These are phyloP conservation scores for Dallia pectoralis DNA, from an alignment of 2,797 vertebrate genomes.

Conservation along the genomic window DNA sequence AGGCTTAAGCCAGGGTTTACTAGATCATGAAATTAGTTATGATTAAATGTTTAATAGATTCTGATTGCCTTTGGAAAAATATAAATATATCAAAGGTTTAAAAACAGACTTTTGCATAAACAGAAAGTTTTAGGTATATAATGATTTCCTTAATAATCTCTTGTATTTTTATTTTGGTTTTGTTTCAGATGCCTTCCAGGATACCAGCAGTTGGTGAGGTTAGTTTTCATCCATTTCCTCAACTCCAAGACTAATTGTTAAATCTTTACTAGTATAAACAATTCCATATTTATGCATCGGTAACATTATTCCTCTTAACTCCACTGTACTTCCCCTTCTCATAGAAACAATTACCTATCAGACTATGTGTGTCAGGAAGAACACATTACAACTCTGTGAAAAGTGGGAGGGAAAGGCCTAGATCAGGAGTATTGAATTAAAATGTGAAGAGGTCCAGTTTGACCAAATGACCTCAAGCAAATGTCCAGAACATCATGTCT, in stretches of 20 bases:
- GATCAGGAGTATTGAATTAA: too few species aligned
- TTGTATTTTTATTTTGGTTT: conserved; percentile 37
- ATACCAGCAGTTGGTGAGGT: conserved; percentile 99
- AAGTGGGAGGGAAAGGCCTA: not conserved
- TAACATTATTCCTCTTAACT: not conserved
- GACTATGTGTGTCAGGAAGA: conserved; percentile 45
- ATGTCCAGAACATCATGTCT: too few species aligned
- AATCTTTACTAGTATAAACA: not conserved
- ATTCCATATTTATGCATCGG: not conserved
- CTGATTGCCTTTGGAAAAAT: too few species aligned
- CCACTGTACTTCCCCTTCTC: conserved; percentile 22
- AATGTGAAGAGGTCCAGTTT: too few species aligned
- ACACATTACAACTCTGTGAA: conserved; percentile 18
- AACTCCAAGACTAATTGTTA: not conserved
- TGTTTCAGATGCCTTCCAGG: conserved; percentile 96
- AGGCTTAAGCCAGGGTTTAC: too few species aligned
- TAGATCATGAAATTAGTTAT: too few species aligned
- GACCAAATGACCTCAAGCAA: too few species aligned
- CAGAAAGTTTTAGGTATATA: too few species aligned
- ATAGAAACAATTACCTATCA: conserved; percentile 53
- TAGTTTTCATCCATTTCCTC: conserved; percentile 47
- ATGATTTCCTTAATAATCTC: too few species aligned
- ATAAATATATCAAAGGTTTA: too few species aligned
- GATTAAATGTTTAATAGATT: too few species aligned
- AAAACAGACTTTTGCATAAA: too few species aligned